phyloP scores from a whole-genome alignment of 2,888 invertebrate genomes.

The Brenthis ino region DNA sequence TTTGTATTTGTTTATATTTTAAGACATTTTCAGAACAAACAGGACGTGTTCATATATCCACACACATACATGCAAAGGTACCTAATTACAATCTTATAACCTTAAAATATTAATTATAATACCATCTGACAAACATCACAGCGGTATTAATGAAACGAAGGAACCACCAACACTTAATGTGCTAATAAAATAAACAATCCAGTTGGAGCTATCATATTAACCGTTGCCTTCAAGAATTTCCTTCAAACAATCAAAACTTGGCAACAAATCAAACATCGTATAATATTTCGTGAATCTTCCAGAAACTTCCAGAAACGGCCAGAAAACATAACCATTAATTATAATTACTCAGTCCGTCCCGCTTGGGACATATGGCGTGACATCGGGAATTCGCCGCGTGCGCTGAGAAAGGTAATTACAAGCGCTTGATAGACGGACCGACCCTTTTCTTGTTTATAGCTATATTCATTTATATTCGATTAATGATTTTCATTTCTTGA shows the following conservation, averaged over 20 bases:
- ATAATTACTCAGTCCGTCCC: slow-evolving; percentile 51
- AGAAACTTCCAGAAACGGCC: slow-evolving; percentile 13
- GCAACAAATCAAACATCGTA: slow-evolving; percentile 2
- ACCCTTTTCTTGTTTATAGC: slow-evolving; percentile 55
- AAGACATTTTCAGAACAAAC: too few species aligned
- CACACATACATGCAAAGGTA: too few species aligned
- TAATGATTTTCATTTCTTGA: slow-evolving; percentile 19
- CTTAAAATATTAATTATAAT: too few species aligned
- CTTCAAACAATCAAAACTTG: slow-evolving; percentile 12
- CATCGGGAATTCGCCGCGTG: slow-evolving; percentile 69
- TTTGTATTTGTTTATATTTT: too few species aligned
- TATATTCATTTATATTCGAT: slow-evolving; percentile 18
- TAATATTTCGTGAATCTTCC: slow-evolving; percentile 3
- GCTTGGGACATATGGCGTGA: slow-evolving; percentile 76
- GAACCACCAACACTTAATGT: too few species aligned
- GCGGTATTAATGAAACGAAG: too few species aligned
- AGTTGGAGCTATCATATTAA: too few species aligned
- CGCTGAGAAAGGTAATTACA: slow-evolving; percentile 71
- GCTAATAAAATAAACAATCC: too few species aligned
- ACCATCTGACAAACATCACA: too few species aligned
- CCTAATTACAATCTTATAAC: too few species aligned
- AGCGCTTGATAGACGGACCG: slow-evolving; percentile 67
- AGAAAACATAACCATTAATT: slow-evolving; percentile 26
- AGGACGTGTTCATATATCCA: too few species aligned
- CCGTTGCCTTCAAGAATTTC: not conserved